Evolutionary conservation across 2,797 vertebrate species (phyloP).

Genomic region (Philypnodon macrostomus): DNA sequence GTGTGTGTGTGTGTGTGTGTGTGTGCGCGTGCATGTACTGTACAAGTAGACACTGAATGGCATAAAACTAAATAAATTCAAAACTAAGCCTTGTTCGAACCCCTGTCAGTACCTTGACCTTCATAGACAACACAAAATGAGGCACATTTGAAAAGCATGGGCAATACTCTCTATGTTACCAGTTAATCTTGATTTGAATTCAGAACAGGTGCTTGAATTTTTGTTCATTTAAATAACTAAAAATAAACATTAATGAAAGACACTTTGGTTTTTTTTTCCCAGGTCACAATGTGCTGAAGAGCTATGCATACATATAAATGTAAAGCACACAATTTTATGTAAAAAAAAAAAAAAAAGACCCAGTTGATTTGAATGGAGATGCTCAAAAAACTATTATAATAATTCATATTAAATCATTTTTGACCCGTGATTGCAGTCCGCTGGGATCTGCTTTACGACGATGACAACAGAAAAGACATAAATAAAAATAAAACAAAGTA

Average conservation of each 20-base stretch:
- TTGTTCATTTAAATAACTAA: constrained; percentile 63
- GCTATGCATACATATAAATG: constrained; percentile 41
- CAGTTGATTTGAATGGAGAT: constrained; percentile 63
- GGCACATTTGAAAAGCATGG: constrained; percentile 66
- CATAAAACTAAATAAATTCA: constrained; percentile 56
- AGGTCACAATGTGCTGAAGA: constrained; percentile 54
- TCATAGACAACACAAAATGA: constrained; percentile 58
- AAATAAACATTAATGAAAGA: constrained; percentile 61
- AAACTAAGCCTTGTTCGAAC: constrained; percentile 38
- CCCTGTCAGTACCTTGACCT: constrained; percentile 65
- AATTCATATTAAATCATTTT: constrained; percentile 51
- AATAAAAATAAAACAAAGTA: constrained; percentile 64
- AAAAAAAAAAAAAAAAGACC: constrained; percentile 58
- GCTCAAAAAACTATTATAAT: constrained; percentile 55
- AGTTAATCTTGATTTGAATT: constrained; percentile 69
- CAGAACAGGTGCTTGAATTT: constrained; percentile 69
- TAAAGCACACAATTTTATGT: constrained; percentile 48
- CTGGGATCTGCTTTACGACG: constrained; percentile 59
- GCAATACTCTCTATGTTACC: constrained; percentile 58
- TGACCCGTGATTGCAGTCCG: constrained; percentile 68
- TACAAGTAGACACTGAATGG: constrained; percentile 67
- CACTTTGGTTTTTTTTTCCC: constrained; percentile 77
- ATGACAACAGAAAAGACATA: constrained; percentile 62
- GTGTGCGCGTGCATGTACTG: constrained; percentile 60
- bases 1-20: too few relatives aligned